Evolutionary conservation across 64 coral and sea anemone genomes (phyloP).

Genomic region (Catalaphyllia jardinei): DNA sequence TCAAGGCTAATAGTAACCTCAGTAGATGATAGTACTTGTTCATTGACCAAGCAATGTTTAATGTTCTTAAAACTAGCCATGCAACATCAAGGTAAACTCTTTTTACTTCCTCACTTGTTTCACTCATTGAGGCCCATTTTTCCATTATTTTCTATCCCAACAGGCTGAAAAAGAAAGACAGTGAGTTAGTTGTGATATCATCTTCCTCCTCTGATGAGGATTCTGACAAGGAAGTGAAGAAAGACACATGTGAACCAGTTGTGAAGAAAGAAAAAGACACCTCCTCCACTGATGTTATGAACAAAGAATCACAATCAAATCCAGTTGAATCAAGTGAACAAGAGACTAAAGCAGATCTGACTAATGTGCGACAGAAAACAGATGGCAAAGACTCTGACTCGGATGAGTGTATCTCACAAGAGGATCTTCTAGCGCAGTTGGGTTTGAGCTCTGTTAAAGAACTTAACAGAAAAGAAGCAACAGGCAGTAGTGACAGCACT

Average conservation of each 20-base stretch:
- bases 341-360: neutral
- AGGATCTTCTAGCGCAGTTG: conserved; percentile 91
- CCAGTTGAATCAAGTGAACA: neutral
- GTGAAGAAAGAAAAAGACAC: neutral
- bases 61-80: too few relatives aligned
- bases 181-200: conserved; percentile 26
- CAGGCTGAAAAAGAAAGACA: conserved; percentile 1
- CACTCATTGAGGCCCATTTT: neutral
- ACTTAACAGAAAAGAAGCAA: conserved; percentile 68
- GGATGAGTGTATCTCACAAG: conserved; percentile 96
- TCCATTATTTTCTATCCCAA: neutral
- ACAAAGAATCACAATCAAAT: neutral
- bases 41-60: too few relatives aligned
- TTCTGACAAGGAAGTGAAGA: conserved; percentile 34
- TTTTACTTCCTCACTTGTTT: too few relatives aligned
- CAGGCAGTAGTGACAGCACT: conserved; percentile 28
- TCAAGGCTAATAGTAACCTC: too few relatives aligned
- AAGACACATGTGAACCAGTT: neutral
- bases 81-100: too few relatives aligned
- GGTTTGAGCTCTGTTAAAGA: conserved; percentile 88
- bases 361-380: neutral
- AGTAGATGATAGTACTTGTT: too few relatives aligned
- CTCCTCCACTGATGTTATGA: neutral
- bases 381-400: conserved; percentile 55
- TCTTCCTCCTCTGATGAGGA: conserved; percentile 41